These are phyloP conservation scores for Adelges cooleyi DNA, from an alignment of 1,140 invertebrate species.

Conservation along the genomic window DNA sequence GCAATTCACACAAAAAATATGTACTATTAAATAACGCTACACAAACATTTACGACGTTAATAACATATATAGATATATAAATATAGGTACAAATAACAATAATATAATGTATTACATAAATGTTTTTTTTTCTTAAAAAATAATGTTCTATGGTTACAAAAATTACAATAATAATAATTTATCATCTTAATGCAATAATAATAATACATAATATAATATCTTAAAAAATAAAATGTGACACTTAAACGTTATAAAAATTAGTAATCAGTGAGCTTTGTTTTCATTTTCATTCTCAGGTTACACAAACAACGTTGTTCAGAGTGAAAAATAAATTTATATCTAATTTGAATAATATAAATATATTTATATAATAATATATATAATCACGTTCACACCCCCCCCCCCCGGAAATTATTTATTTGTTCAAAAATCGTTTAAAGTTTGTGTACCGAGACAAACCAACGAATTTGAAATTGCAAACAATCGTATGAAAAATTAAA, in stretches of 20 bases:
- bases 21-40: slow-evolving; percentile 9
- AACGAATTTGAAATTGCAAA: neutral
- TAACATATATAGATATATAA: slow-evolving; percentile 7
- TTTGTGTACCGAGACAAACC: neutral
- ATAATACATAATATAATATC: neutral
- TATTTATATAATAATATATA: too few species aligned
- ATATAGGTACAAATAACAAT: slow-evolving; percentile 9
- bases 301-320: too few species aligned
- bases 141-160: slow-evolving; percentile 13
- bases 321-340: too few species aligned
- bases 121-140: slow-evolving; percentile 14
- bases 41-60: slow-evolving; percentile 16
- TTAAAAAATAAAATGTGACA: neutral
- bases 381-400: too few species aligned
- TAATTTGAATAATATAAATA: too few species aligned
- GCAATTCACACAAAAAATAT: slow-evolving; percentile 10
- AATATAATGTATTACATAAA: neutral
- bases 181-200: neutral
- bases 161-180: slow-evolving; percentile 23
- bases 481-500: neutral
- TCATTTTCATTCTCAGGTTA: neutral
- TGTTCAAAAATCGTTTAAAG: neutral
- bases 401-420: too few species aligned
- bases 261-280: slow-evolving; percentile 24
- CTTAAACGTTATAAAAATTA: slow-evolving; percentile 6